These are phyloP conservation scores for Drosophila fuyamai DNA, from an alignment of 1,140 invertebrate genomes.

Conservation along the genomic window DNA sequence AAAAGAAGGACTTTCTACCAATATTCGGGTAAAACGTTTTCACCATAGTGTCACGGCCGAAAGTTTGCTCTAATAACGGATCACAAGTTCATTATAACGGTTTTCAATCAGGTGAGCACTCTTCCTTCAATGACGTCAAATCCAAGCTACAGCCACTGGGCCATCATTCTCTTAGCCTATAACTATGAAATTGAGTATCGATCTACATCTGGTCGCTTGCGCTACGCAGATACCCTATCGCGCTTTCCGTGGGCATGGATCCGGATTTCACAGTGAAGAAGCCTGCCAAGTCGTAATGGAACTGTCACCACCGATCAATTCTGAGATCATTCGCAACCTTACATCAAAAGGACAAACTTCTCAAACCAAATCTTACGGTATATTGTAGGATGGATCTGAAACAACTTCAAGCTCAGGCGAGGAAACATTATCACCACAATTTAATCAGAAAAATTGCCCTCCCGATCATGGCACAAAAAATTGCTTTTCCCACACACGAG, in stretches of 20 bases:
- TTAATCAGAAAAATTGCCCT: not conserved
- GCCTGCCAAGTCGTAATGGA: not conserved
- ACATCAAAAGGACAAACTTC: not conserved
- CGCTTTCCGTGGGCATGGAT: constrained; percentile 1
- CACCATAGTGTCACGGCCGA: constrained; percentile 3
- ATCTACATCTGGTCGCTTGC: constrained; percentile 4
- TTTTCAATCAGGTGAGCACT: constrained; percentile 9
- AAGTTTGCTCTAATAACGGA: constrained; percentile 3
- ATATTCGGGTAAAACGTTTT: constrained; percentile 13
- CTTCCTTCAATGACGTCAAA: constrained; percentile 4
- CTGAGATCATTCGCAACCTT: not conserved
- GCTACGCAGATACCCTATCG: constrained; percentile 3
- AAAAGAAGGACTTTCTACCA: not conserved
- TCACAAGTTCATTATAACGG: constrained; percentile 2
- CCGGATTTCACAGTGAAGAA: constrained; percentile 1
- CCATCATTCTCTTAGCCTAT: constrained; percentile 1
- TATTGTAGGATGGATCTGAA: not conserved
- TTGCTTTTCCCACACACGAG: not conserved
- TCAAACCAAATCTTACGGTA: not conserved
- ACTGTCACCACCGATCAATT: no score
- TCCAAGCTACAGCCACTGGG: constrained; percentile 1
- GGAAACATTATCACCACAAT: not conserved
- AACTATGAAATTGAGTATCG: not conserved
- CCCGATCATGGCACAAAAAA: not conserved
- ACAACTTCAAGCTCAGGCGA: not conserved